These are phyloP conservation scores for Pipa parva DNA, from an alignment of 2,113 vertebrate species.

Conservation along the genomic window DNA sequence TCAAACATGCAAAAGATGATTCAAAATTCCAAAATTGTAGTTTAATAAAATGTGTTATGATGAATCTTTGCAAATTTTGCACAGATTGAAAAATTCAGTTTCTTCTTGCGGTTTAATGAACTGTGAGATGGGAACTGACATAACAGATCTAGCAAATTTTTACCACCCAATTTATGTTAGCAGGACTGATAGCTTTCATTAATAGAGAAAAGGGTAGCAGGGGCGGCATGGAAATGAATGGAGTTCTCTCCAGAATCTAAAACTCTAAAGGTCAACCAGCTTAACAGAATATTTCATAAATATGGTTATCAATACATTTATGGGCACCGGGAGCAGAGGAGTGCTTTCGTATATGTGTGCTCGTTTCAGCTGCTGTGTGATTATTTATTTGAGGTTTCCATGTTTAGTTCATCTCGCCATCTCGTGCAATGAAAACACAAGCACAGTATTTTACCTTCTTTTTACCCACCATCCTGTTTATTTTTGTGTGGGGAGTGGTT, in stretches of 20 bases:
- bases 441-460: no score
- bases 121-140: background rate
- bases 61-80: background rate
- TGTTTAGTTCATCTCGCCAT: no score
- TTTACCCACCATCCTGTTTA: no score
- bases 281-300: background rate
- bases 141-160: background rate
- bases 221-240: background rate
- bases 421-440: no score
- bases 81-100: background rate
- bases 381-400: no score
- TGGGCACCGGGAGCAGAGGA: no score
- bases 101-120: background rate
- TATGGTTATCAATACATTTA: no score
- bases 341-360: no score
- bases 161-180: background rate
- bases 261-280: background rate
- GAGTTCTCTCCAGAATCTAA: background rate
- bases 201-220: background rate
- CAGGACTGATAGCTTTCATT: conserved; percentile 2
- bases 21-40: background rate
- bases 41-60: background rate
- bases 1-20: no score
- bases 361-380: no score
- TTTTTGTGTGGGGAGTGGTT: no score